Evolutionary conservation across 2,888 invertebrate species (phyloP).

Genomic region (Thymelicus lineola): DNA sequence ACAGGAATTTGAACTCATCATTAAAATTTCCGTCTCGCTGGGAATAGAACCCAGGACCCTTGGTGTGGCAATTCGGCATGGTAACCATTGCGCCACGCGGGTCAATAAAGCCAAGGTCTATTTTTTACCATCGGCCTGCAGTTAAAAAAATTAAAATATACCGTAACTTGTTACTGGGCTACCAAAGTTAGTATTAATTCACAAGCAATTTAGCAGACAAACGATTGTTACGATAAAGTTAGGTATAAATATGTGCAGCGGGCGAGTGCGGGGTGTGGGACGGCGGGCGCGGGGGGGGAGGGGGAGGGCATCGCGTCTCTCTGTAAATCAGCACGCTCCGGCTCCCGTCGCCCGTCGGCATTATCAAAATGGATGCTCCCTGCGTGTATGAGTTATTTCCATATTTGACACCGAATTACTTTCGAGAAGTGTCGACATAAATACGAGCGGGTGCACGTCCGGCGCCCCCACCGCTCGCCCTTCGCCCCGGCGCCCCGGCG

Average conservation of each 20-base stretch:
- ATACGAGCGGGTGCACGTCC: constrained; percentile 61
- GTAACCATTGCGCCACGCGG: too few species aligned
- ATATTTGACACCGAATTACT: constrained; percentile 86
- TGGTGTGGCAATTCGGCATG: too few species aligned
- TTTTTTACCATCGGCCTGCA: too few species aligned
- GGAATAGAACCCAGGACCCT: too few species aligned
- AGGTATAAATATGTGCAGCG: constrained; percentile 38
- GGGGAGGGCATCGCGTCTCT: constrained; percentile 48
- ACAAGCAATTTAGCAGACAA: not conserved
- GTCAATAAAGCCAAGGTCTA: too few species aligned
- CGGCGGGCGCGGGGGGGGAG: too few species aligned
- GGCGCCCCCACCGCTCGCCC: constrained; percentile 53
- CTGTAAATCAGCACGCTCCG: constrained; percentile 71
- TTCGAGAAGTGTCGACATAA: constrained; percentile 85
- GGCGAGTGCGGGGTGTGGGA: constrained; percentile 43
- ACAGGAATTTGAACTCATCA: too few species aligned
- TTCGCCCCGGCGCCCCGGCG: constrained; percentile 54
- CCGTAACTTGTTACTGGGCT: too few species aligned
- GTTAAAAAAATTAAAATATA: too few species aligned
- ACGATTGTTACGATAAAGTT: constrained; percentile 3
- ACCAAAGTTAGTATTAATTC: too few species aligned
- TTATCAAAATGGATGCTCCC: constrained; percentile 84
- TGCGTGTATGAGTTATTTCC: constrained; percentile 83
- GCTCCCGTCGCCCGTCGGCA: constrained; percentile 77
- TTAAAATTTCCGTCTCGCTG: too few species aligned